Conservation (phyloP, 2,797 vertebrate species). For the Natrix natrix region DNA sequence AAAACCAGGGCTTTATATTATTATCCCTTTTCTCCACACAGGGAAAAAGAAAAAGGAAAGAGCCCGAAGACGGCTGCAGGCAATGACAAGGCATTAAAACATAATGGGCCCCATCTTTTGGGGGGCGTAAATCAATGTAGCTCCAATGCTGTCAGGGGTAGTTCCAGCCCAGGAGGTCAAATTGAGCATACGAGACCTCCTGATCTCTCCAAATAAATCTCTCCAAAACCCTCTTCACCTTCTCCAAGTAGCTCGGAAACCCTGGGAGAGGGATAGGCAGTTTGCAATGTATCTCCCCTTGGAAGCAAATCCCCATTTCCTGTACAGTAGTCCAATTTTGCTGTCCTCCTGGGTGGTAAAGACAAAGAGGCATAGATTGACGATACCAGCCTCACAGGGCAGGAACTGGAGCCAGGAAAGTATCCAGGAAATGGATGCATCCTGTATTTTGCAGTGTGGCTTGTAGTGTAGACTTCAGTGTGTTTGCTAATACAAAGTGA, state of each 20-base stretch:
- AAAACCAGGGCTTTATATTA: not conserved
- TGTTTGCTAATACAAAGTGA: constrained; percentile 63
- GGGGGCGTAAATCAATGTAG: constrained; percentile 17
- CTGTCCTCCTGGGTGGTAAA: constrained; percentile 30
- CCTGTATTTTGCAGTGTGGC: constrained; percentile 59
- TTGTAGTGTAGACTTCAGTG: constrained; percentile 50
- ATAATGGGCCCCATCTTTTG: constrained; percentile 21
- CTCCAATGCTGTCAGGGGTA: constrained; percentile 21
- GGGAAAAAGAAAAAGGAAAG: not conserved
- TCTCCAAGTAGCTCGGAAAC: constrained; percentile 2
- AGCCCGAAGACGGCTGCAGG: not conserved
- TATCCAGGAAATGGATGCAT: constrained; percentile 58
- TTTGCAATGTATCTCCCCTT: not conserved
- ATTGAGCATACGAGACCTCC: not conserved
- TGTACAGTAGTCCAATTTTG: constrained; percentile 2
- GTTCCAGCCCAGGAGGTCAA: constrained; percentile 7
- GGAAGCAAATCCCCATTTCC: not conserved
- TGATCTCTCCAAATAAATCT: constrained; percentile 26
- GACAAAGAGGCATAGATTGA: constrained; percentile 30
- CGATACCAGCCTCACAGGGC: constrained; percentile 49
- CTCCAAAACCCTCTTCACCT: not conserved
- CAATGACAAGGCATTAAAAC: constrained; percentile 32
- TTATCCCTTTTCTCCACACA: not conserved
- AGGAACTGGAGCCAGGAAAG: constrained; percentile 44
- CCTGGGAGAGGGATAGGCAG: constrained; percentile 1